Evolutionary conservation across 2,797 vertebrate genomes (phyloP).

Genomic region (Gila robusta): DNA sequence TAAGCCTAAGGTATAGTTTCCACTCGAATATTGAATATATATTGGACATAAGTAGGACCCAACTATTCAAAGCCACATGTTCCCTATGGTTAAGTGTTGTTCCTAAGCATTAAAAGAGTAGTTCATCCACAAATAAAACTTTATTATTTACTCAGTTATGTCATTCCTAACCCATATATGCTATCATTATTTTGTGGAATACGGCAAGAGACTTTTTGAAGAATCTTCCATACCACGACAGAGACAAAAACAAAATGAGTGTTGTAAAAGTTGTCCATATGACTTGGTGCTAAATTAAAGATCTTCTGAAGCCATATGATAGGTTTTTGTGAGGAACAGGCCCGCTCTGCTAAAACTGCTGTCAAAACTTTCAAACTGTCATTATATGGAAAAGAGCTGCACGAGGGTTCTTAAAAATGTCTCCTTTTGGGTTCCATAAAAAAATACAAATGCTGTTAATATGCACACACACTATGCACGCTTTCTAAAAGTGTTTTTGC

Average conservation of each 20-base stretch:
- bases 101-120: neutral
- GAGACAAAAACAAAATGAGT: neutral
- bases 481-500: neutral
- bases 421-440: neutral
- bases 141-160: neutral
- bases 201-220: neutral
- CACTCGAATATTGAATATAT: neutral
- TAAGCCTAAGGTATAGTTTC: no score
- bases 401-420: neutral
- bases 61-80: neutral
- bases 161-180: neutral
- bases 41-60: neutral
- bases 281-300: neutral
- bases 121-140: neutral
- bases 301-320: neutral
- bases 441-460: neutral
- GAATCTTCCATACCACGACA: neutral
- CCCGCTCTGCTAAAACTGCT: neutral
- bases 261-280: neutral
- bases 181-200: neutral
- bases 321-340: neutral
- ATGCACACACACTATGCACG: neutral
- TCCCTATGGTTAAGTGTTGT: neutral
- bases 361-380: neutral
- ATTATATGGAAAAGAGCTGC: constrained; percentile 5